These are phyloP conservation scores for Drosophila paranaensis DNA, from an alignment of 2,888 invertebrate species.

Conservation along the genomic window DNA sequence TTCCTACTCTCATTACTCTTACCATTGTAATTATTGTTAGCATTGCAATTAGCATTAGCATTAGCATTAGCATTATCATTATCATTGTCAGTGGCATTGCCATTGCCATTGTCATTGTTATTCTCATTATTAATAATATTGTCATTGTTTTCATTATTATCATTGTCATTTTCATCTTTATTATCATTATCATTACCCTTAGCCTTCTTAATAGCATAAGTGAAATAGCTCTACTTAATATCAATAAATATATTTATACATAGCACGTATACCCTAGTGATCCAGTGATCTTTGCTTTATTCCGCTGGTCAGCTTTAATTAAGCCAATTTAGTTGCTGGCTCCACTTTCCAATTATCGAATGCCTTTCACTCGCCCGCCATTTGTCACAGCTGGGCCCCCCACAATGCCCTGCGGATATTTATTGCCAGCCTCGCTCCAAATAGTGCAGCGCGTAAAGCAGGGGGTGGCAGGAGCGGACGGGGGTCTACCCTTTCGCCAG, in stretches of 20 bases:
- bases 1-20: neutral
- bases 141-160: neutral
- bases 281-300: constrained; percentile 8
- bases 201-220: no score
- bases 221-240: no score
- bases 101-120: neutral
- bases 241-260: neutral
- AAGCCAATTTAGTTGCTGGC: constrained; percentile 40
- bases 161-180: neutral
- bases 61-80: neutral
- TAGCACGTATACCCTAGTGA: neutral
- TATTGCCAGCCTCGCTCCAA: constrained; percentile 55
- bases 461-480: neutral
- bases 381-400: constrained; percentile 59
- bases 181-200: no score
- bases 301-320: constrained; percentile 25
- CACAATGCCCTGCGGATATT: constrained; percentile 47
- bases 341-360: constrained; percentile 55
- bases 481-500: constrained; percentile 59
- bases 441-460: constrained; percentile 43
- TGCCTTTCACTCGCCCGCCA: constrained; percentile 65
- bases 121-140: neutral
- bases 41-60: neutral
- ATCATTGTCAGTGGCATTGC: neutral
- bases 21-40: neutral